Evolutionary conservation across 2,888 invertebrate species (phyloP).

Genomic region (Euspilapteryx auroguttella): DNA sequence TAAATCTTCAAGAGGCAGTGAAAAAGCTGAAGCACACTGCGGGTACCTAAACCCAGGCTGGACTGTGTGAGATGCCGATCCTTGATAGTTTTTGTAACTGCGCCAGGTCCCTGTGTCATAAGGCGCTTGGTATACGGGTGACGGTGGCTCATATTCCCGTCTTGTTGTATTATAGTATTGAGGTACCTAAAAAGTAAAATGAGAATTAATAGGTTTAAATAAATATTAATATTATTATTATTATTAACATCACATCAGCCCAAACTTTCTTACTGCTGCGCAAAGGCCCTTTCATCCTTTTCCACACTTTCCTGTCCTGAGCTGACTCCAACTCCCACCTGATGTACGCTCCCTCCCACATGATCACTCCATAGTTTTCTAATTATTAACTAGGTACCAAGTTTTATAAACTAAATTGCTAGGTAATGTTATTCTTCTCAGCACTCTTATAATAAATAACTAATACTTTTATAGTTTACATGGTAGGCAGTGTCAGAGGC

Average conservation of each 20-base stretch:
- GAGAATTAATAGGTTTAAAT: not conserved
- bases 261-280: too few species aligned
- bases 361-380: too few species aligned
- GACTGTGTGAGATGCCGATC: constrained; percentile 11
- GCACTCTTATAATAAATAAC: too few species aligned
- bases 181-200: constrained; percentile 27
- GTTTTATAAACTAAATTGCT: too few species aligned
- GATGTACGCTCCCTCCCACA: too few species aligned
- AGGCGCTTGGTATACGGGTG: constrained; percentile 52
- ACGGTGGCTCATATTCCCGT: constrained; percentile 39
- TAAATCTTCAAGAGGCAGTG: constrained; percentile 36
- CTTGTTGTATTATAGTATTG: constrained; percentile 32
- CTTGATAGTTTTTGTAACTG: constrained; percentile 28
- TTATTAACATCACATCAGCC: too few species aligned
- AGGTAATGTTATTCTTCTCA: too few species aligned
- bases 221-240: not conserved
- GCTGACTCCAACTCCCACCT: too few species aligned
- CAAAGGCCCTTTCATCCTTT: too few species aligned
- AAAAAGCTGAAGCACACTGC: constrained; percentile 43
- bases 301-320: too few species aligned
- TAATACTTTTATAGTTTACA: too few species aligned
- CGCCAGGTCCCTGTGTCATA: constrained; percentile 39
- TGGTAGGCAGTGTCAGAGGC: constrained; percentile 50
- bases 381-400: too few species aligned
- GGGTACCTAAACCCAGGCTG: constrained; percentile 30